phyloP scores from a whole-genome alignment of 1,140 invertebrate genomes.

The Oreohelix idahoensis region DNA sequence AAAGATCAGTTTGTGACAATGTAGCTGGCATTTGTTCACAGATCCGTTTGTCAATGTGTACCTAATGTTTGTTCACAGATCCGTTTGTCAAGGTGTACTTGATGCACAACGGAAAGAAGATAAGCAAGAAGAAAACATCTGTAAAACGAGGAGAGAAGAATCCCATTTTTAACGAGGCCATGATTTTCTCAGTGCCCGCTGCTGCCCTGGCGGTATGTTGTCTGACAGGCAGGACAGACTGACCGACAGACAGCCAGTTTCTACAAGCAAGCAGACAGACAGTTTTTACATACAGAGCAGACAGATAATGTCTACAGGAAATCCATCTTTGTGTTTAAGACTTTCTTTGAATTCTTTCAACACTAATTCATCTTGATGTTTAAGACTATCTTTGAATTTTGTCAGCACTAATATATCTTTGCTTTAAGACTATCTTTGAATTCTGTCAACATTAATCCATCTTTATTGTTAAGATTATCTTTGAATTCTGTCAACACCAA shows the following conservation, averaged over 20 bases:
- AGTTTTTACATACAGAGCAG: neutral
- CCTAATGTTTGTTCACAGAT: constrained; percentile 70
- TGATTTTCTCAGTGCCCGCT: constrained; percentile 77
- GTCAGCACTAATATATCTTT: too few relatives aligned
- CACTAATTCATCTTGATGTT: too few relatives aligned
- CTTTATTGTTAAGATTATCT: too few relatives aligned
- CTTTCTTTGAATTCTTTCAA: too few relatives aligned
- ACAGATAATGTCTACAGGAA: neutral
- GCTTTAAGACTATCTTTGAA: too few relatives aligned
- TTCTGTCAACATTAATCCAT: too few relatives aligned
- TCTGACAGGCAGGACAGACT: neutral
- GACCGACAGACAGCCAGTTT: neutral
- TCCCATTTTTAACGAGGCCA: constrained; percentile 78
- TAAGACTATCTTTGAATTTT: too few relatives aligned
- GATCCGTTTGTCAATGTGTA: too few relatives aligned
- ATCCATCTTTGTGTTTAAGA: too few relatives aligned
- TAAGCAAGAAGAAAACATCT: constrained; percentile 78
- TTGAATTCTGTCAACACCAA: too few relatives aligned
- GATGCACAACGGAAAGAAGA: constrained; percentile 76
- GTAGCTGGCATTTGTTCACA: constrained; percentile 48
- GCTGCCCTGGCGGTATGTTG: constrained; percentile 60
- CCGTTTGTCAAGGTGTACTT: constrained; percentile 79
- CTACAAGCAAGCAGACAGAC: neutral
- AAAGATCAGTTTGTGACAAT: constrained; percentile 80
- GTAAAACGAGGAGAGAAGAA: constrained; percentile 76